Percentiles rank a stretch among this genome's conserved stretches.
These are phyloP conservation scores for Scaptomyza montana DNA, from an alignment of 1,140 invertebrate species.

Conservation along the genomic window DNA sequence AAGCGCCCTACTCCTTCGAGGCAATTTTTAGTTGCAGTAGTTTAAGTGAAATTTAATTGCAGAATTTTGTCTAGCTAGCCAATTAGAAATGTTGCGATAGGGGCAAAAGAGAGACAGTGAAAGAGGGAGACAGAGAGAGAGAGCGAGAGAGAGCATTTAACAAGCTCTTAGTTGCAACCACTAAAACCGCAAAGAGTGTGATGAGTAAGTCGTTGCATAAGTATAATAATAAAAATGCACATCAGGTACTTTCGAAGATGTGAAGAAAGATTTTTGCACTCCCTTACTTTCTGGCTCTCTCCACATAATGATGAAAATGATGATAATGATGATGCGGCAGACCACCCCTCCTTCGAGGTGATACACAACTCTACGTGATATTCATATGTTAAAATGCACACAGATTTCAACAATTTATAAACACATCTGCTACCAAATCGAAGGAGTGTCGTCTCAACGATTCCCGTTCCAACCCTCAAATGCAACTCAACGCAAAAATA, in stretches of 20 bases:
- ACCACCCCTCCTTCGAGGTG: slow-evolving; percentile 5
- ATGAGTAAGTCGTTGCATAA: not conserved
- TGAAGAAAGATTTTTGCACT: slow-evolving; percentile 4
- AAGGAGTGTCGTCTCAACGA: slow-evolving; percentile 55
- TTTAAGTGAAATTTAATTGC: slow-evolving; percentile 82
- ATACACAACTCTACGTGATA: slow-evolving; percentile 57
- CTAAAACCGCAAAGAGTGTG: slow-evolving; percentile 21
- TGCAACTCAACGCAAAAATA: slow-evolving; percentile 1
- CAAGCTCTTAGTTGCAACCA: slow-evolving; percentile 31
- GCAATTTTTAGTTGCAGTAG: slow-evolving; percentile 56
- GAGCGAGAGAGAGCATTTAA: slow-evolving; percentile 5
- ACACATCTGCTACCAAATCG: slow-evolving; percentile 77
- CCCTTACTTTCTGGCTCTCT: not conserved
- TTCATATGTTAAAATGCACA: slow-evolving; percentile 76
- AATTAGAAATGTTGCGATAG: slow-evolving; percentile 40
- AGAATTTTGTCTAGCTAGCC: slow-evolving; percentile 64
- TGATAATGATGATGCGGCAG: slow-evolving; percentile 40
- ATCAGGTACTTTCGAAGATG: slow-evolving; percentile 5
- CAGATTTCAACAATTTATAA: slow-evolving; percentile 79
- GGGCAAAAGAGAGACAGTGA: not conserved
- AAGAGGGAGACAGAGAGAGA: not conserved
- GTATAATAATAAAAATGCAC: slow-evolving; percentile 18
- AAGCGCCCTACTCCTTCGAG: not conserved
- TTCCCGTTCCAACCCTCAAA: slow-evolving; percentile 59
- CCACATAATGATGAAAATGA: slow-evolving; percentile 49